Evolutionary conservation across 2,113 vertebrate species (phyloP).

Genomic region (Trogon melanurus): DNA sequence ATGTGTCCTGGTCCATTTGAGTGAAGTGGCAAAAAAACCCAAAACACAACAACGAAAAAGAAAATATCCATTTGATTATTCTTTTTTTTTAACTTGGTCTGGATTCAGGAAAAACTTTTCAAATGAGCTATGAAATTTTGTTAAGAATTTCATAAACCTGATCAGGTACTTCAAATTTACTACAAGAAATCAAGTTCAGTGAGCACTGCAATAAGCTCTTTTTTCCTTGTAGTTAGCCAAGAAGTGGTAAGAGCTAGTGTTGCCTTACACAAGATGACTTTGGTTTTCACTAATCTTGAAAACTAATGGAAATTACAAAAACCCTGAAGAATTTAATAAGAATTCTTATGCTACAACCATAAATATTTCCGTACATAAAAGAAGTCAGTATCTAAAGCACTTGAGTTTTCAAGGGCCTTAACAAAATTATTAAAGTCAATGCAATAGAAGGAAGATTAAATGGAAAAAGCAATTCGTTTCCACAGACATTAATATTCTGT

Average conservation of each 20-base stretch:
- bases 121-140: neutral
- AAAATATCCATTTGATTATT: neutral
- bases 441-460: conserved; percentile 4
- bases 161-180: neutral
- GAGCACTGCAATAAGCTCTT: neutral
- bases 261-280: neutral
- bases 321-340: neutral
- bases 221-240: neutral
- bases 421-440: neutral
- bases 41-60: neutral
- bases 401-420: neutral
- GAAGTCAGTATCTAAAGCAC: neutral
- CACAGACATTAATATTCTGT: neutral
- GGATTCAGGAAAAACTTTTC: neutral
- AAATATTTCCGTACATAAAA: neutral
- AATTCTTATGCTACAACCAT: neutral
- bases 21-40: neutral
- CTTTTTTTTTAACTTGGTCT: neutral
- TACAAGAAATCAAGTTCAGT: neutral
- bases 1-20: neutral
- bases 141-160: neutral
- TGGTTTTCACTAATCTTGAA: neutral
- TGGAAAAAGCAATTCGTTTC: neutral
- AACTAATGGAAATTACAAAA: neutral
- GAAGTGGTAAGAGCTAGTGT: neutral